phyloP scores from a whole-genome alignment of 2,113 vertebrate species.

The Salvelinus namaycush region DNA sequence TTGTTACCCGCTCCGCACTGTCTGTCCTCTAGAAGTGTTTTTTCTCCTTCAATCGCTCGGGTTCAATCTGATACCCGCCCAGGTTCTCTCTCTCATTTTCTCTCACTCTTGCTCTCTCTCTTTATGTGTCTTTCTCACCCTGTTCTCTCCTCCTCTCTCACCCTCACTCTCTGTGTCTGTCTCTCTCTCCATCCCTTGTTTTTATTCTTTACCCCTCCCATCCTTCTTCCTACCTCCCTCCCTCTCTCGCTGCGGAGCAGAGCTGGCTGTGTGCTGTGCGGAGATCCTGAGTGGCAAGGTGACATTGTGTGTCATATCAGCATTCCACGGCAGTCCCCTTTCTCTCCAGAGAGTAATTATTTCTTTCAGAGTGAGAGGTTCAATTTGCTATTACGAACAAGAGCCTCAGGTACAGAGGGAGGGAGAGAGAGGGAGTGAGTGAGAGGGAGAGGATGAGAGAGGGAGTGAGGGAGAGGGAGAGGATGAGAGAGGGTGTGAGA shows the following conservation, averaged over 20 bases:
- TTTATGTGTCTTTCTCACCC: neutral
- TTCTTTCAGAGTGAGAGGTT: slow-evolving; percentile 87
- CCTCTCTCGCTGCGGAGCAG: slow-evolving; percentile 11
- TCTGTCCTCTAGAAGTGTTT: too few species aligned
- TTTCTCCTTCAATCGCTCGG: slow-evolving; percentile 1
- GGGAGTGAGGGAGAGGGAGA: neutral
- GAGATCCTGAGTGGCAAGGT: slow-evolving; percentile 84
- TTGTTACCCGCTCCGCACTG: too few species aligned
- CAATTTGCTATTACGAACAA: slow-evolving; percentile 86
- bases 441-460: slow-evolving; percentile 7
- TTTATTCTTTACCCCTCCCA: slow-evolving; percentile 19
- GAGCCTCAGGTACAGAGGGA: slow-evolving; percentile 71
- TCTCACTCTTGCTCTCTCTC: slow-evolving; percentile 26
- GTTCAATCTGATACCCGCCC: slow-evolving; percentile 24
- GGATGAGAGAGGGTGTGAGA: too few species aligned
- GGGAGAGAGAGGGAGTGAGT: slow-evolving; percentile 13
- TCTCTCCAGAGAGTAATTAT: slow-evolving; percentile 87
- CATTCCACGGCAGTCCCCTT: slow-evolving; percentile 78
- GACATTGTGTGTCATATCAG: slow-evolving; percentile 89
- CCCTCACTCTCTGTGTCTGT: neutral
- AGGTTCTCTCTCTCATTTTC: slow-evolving; percentile 14
- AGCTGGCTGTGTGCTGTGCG: slow-evolving; percentile 55
- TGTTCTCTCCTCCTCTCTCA: slow-evolving; percentile 11
- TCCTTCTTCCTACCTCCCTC: slow-evolving; percentile 33
- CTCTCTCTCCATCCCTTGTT: neutral